Evolutionary conservation across 2,113 vertebrate genomes (phyloP), one percentile per base, ranked within the genome.

Genomic region (Motacilla tschutschensis): DNA sequence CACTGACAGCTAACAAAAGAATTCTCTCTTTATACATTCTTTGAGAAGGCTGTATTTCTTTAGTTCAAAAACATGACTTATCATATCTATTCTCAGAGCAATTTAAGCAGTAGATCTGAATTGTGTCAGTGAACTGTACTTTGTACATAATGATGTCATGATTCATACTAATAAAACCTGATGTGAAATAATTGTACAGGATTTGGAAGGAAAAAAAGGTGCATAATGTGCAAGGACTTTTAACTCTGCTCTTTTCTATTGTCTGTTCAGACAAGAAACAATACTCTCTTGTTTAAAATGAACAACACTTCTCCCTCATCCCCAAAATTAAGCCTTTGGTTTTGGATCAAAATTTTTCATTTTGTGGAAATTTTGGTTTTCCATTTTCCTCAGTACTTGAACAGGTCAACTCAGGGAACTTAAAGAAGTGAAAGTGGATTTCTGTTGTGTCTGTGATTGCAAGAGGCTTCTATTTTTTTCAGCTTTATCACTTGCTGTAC

Each of bases 1-100:
- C 72, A 70, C 80, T 95, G 95, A 92, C 93, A 95, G 94, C 90
- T 93, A 93, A 93, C 88, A 94, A 95, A 94, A 91, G 87, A 94
- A 94, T 88, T 90, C 79, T 81, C 86, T 93, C 92, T 92, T 88
- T 94, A 87, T 19, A 50, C 59, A 17, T 91, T 92, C 78, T 64
- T 24, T 70, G 82, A 84, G 87, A 88, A 87, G 73, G 62, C 80
- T 83, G 72, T 86, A 80, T 88, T 94, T 85, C 78, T 90, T 88
- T 74, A 83, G 69, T 73, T 95, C 69, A 89, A 78, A 94, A 92
- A 38, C 57, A 70, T 73, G 79, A 89, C 91, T 90, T 94, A 81
- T 3, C 55, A 3, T 94, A 83, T 88, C 93, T 94, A 60, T 65
- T 94, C 71, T 93, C 54, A 66, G 78, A 95, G 80, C 59, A 91